Percentiles rank a stretch among this genome's conserved stretches.
These are phyloP conservation scores for Baccha elongata DNA, from an alignment of 2,888 invertebrate species.

Conservation along the genomic window DNA sequence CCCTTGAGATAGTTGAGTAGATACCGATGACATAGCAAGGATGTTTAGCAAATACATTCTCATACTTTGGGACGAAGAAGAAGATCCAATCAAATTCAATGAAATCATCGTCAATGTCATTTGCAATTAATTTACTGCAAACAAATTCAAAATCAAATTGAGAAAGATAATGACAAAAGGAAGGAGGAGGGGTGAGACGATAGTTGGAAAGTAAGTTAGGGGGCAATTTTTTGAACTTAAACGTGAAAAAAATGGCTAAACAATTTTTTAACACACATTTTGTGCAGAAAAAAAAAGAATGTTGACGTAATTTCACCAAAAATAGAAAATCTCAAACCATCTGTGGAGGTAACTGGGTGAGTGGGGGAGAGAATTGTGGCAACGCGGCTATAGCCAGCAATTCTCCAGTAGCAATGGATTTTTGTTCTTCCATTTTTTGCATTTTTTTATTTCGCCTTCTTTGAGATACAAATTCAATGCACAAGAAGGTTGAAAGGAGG, in stretches of 20 bases:
- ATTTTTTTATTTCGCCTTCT: constrained; percentile 16
- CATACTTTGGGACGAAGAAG: background rate
- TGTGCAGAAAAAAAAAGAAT: constrained; percentile 51
- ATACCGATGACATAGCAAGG: constrained; percentile 32
- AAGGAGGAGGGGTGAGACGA: background rate
- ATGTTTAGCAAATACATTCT: background rate
- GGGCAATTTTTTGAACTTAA: background rate
- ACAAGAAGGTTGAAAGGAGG: constrained; percentile 34
- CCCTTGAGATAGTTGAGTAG: constrained; percentile 2
- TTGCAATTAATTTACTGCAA: constrained; percentile 29
- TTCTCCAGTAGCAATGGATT: constrained; percentile 54
- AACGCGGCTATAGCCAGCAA: constrained; percentile 40
- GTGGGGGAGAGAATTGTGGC: constrained; percentile 40
- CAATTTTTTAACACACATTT: constrained; percentile 43
- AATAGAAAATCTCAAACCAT: constrained; percentile 71
- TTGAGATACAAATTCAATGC: constrained; percentile 68
- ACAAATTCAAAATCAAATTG: constrained; percentile 46
- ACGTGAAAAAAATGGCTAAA: constrained; percentile 17
- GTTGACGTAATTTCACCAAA: constrained; percentile 72
- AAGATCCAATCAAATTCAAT: constrained; percentile 49
- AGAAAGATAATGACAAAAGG: background rate
- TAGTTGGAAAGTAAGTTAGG: background rate
- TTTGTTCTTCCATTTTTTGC: constrained; percentile 20
- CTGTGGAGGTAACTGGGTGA: constrained; percentile 43
- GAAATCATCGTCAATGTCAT: constrained; percentile 58